Conservation (phyloP, 2,888 invertebrate species). For the Acanthoscelides obtectus region DNA sequence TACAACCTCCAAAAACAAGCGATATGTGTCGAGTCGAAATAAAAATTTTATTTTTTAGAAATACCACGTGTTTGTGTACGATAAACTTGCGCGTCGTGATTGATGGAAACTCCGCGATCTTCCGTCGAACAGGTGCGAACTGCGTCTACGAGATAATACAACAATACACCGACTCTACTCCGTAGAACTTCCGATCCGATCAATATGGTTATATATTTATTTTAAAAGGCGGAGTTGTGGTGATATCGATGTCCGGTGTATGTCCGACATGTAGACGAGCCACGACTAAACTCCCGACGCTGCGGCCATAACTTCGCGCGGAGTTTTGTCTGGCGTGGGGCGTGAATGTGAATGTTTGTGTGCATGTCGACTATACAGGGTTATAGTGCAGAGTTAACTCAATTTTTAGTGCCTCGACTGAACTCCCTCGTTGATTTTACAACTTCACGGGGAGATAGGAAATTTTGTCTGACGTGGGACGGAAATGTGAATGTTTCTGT, state of each 20-base stretch:
- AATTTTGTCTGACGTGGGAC: too few relatives aligned
- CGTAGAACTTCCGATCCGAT: neutral
- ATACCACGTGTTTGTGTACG: neutral
- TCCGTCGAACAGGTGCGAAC: neutral
- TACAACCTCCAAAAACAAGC: neutral
- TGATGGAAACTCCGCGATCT: neutral
- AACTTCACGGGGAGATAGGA: too few relatives aligned
- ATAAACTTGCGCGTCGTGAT: neutral
- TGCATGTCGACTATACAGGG: neutral
- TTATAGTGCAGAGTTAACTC: too few relatives aligned
- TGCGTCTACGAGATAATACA: neutral
- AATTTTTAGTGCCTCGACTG: too few relatives aligned
- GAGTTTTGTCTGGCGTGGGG: neutral
- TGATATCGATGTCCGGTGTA: neutral
- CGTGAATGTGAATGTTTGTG: neutral
- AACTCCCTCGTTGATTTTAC: too few relatives aligned
- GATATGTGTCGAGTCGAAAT: neutral
- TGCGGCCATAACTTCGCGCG: neutral
- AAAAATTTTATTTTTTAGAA: too few relatives aligned
- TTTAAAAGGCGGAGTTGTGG: neutral
- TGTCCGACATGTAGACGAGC: neutral
- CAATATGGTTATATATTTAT: neutral
- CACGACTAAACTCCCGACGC: neutral
- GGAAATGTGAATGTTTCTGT: too few relatives aligned
- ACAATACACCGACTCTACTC: neutral